phyloP scores from a whole-genome alignment of 1,140 invertebrate species.

The Eupristina koningsbergeri region DNA sequence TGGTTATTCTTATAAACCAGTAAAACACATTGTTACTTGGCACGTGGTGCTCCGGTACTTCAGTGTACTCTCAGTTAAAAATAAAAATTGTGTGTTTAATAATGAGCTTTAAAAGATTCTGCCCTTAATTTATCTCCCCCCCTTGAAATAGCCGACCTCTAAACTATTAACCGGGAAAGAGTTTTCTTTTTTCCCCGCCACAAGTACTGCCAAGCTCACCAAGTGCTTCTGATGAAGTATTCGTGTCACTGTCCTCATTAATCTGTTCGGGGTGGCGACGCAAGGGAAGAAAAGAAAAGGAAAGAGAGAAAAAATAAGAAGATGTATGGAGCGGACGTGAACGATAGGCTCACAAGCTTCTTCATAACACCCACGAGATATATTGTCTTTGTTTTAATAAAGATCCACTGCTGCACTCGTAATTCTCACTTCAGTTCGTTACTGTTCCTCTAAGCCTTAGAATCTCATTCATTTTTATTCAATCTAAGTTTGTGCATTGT shows the following conservation, averaged over 20 bases:
- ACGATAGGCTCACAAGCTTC: not conserved
- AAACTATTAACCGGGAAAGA: not conserved
- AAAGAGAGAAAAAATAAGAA: not conserved
- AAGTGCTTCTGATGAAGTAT: not conserved
- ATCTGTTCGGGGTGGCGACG: not conserved
- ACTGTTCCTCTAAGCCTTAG: too few relatives aligned
- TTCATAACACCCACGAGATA: not conserved
- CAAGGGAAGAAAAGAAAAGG: not conserved
- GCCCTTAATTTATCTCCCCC: not conserved
- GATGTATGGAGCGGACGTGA: not conserved
- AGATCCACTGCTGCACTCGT: not conserved
- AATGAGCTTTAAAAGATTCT: not conserved
- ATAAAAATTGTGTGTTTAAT: not conserved
- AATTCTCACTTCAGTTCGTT: too few relatives aligned
- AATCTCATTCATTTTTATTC: not conserved
- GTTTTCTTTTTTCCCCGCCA: not conserved
- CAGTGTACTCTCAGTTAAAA: too few relatives aligned
- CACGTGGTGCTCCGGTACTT: too few relatives aligned
- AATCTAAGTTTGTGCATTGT: not conserved
- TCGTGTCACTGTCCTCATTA: slow-evolving; percentile 37
- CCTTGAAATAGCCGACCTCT: not conserved
- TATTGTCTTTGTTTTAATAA: not conserved
- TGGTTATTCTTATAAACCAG: not conserved
- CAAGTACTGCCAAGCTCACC: slow-evolving; percentile 19
- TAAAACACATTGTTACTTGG: too few relatives aligned